Evolutionary conservation across 2,797 vertebrate genomes (phyloP).

Genomic region (Spatula clypeata): DNA sequence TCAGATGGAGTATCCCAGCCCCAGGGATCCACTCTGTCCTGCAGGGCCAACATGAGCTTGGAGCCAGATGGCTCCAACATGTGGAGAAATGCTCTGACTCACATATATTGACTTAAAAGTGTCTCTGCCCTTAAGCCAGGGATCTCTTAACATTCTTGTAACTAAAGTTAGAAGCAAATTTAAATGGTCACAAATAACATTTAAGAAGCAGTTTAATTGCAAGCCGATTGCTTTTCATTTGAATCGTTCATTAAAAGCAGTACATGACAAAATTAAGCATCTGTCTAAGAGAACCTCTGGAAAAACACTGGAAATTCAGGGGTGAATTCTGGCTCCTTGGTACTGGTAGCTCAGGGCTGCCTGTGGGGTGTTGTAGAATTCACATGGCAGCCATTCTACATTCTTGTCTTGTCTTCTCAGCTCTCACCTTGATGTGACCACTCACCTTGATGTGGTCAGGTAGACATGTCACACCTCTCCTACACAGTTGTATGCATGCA

Average conservation of each 20-base stretch:
- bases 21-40: background rate
- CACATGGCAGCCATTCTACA: background rate
- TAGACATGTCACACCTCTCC: fast-evolving
- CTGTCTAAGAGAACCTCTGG: background rate
- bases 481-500: fast-evolving
- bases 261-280: background rate
- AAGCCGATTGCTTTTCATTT: background rate
- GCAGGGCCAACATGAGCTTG: background rate
- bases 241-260: background rate
- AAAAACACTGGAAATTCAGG: background rate
- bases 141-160: background rate
- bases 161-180: background rate
- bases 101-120: background rate
- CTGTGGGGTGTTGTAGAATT: fast-evolving
- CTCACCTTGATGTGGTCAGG: background rate
- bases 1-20: background rate
- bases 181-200: background rate
- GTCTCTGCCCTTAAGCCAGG: background rate
- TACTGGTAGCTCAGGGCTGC: background rate
- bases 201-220: background rate
- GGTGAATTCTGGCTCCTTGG: fast-evolving
- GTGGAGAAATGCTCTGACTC: background rate
- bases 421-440: background rate
- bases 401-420: background rate
- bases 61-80: background rate